Base-by-base conservation (phyloP, 2,113 vertebrate genomes). In the Oncorhynchus mykiss region DNA sequence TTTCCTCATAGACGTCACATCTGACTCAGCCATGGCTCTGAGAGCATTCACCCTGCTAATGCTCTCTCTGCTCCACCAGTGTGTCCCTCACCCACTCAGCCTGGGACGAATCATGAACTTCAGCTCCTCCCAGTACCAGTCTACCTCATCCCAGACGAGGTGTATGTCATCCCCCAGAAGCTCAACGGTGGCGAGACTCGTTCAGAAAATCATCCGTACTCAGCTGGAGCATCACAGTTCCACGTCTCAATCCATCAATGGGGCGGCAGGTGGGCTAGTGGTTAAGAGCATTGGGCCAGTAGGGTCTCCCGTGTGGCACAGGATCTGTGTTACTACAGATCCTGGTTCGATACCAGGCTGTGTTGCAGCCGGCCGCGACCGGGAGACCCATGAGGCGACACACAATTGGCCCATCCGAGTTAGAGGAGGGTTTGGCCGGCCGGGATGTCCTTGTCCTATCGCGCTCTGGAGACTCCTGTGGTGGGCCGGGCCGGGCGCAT, bases 141-240 rank as follows among this genome's bases (percentile, higher is more conserved):
- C 75, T 98, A 98, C 62, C 80, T 97, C 79, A 94, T 97, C 76
- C 97, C 97, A 0, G 95, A 98, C 1, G 94, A 96, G 77, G 57
- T 96, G 54, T 95, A 95, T 80, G 95, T 95, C 29, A 91, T 97
- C 48, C 90, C 97, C 0, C 94, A 90, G 80, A 97, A 97, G 80
- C 76, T 94, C 84, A 97, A 93, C 27, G 91, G 89, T 39, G 87
- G 98, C 85, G 95, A 98, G 81, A 93, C 92, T 76, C 95, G 92
- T 88, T 97, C 96, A 0, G 96, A 97, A 39, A 86, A 93, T 99
- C 67, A 93, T 97, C 0, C 91, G 88, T 4, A 93, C 95, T 76
- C 98, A 96, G 97, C 83, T 88, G 72, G 90, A 95, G 48, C 95
- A 97, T 65, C 91, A 88, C 79, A 97, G 96, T 84, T 74, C 88